These are phyloP conservation scores for Hippopotamyrus pictus DNA, from an alignment of 2,797 vertebrate genomes.

Conservation along the genomic window DNA sequence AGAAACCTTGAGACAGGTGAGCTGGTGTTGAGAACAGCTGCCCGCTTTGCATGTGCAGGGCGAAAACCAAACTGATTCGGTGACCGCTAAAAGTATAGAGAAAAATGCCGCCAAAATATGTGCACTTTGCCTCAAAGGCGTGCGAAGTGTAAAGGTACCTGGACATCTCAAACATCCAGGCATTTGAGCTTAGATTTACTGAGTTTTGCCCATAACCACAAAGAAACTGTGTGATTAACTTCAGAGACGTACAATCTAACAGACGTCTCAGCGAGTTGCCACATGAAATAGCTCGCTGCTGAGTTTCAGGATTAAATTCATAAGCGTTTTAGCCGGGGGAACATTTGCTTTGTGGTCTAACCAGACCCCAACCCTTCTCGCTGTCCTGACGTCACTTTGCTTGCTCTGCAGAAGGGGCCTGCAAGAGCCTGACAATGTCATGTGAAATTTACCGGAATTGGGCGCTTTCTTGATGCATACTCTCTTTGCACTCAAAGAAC, in stretches of 20 bases:
- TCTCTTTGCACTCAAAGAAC: not conserved
- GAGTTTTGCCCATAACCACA: not conserved
- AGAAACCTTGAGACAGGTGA: not conserved
- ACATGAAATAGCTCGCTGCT: not conserved
- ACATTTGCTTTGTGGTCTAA: slow-evolving; percentile 8
- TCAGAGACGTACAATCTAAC: not conserved
- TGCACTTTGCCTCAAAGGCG: not conserved
- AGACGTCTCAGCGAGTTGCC: not conserved
- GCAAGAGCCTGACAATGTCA: slow-evolving; percentile 21
- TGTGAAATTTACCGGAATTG: slow-evolving; percentile 43
- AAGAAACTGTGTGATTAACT: not conserved
- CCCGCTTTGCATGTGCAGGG: not conserved
- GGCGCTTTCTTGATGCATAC: not conserved
- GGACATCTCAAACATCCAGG: not conserved
- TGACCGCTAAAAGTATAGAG: not conserved
- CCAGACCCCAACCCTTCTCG: not conserved
- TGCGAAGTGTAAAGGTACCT: not conserved
- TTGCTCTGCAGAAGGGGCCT: not conserved
- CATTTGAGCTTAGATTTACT: not conserved
- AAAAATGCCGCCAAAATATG: not conserved
- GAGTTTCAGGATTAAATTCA: slow-evolving; percentile 9
- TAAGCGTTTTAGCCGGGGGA: slow-evolving; percentile 43
- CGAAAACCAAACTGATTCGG: not conserved
- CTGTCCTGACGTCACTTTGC: not conserved
- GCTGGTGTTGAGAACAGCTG: not conserved